Evolutionary conservation across 2,113 vertebrate species (phyloP).

Genomic region (Ifrita kowaldi): DNA sequence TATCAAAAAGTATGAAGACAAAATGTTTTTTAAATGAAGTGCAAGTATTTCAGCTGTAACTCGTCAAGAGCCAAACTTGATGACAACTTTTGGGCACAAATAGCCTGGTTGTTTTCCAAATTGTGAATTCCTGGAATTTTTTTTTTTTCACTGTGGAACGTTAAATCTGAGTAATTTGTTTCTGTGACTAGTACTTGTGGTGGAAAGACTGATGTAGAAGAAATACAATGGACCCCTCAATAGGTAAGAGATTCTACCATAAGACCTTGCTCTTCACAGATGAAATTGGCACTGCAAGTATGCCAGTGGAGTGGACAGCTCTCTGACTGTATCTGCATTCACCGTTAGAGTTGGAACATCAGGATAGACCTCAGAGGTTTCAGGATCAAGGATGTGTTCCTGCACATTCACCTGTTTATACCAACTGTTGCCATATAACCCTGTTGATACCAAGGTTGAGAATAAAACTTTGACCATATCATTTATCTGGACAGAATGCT

Average conservation of each 20-base stretch:
- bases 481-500: not conserved
- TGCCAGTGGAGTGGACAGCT: not conserved
- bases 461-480: not conserved
- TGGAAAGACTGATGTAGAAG: not conserved
- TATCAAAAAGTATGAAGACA: not conserved
- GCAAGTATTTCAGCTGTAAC: not conserved
- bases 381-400: not conserved
- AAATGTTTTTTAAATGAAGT: not conserved
- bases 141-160: not conserved
- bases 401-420: not conserved
- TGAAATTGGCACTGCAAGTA: not conserved
- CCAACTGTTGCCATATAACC: not conserved
- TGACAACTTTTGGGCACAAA: not conserved
- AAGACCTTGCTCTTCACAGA: not conserved
- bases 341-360: not conserved
- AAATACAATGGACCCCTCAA: not conserved
- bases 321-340: not conserved
- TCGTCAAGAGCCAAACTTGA: not conserved
- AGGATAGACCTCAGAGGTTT: not conserved
- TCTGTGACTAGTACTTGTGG: not conserved
- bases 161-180: not conserved
- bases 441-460: not conserved
- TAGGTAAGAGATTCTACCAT: not conserved
- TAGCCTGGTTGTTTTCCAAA: not conserved
- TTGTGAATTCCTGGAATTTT: not conserved